A percentile compares a stretch with the other conserved stretches of the same genome.
These are phyloP conservation scores for Drosophila pseudotalamancana DNA, from an alignment of 2,888 invertebrate species.

Conservation along the genomic window DNA sequence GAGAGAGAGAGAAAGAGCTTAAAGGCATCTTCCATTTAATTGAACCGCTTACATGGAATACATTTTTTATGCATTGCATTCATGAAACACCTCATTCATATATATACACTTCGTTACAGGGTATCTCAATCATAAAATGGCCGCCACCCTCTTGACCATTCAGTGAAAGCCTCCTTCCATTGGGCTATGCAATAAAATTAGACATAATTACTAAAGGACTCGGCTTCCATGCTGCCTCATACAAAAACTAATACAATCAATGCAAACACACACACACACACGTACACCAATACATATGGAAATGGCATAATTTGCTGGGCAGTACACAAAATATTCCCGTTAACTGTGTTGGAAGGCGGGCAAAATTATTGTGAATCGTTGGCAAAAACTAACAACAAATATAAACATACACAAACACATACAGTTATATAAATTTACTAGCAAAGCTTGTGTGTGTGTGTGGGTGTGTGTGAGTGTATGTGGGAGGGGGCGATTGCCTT, in stretches of 20 bases:
- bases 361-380: slow-evolving; percentile 58
- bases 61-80: too few relatives aligned
- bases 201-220: slow-evolving; percentile 71
- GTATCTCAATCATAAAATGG: slow-evolving; percentile 38
- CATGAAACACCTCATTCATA: too few relatives aligned
- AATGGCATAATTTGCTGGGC: slow-evolving; percentile 70
- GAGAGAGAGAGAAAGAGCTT: too few relatives aligned
- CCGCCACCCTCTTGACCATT: slow-evolving; percentile 7
- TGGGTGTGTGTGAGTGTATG: background rate
- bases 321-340: slow-evolving; percentile 59
- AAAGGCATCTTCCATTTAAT: too few relatives aligned
- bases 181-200: slow-evolving; percentile 64
- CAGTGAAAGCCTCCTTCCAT: slow-evolving; percentile 19
- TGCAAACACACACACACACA: slow-evolving; percentile 20
- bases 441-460: slow-evolving; percentile 25
- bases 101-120: background rate
- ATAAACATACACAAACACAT: slow-evolving; percentile 23
- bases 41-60: too few relatives aligned
- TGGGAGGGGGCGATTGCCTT: slow-evolving; percentile 24
- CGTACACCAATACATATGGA: slow-evolving; percentile 35
- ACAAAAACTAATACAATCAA: slow-evolving; percentile 42
- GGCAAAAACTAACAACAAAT: slow-evolving; percentile 57
- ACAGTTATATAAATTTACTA: slow-evolving; percentile 52
- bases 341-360: slow-evolving; percentile 40
- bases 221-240: slow-evolving; percentile 22